Evolutionary conservation across 1,140 invertebrate genomes (phyloP).

Genomic region (Triops longicaudatus): DNA sequence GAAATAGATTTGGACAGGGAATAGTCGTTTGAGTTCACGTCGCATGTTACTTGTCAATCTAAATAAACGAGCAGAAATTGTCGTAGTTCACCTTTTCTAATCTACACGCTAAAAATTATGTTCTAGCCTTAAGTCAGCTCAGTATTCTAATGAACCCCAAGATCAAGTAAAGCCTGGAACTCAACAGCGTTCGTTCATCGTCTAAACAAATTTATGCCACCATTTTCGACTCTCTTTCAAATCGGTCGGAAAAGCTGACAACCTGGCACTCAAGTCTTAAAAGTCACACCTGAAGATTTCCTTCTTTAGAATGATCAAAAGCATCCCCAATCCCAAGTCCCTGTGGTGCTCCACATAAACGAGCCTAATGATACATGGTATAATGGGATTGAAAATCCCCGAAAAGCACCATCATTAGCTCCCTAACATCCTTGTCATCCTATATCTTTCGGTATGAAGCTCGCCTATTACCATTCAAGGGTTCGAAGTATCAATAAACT

Average conservation of each 20-base stretch:
- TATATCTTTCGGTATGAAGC: neutral
- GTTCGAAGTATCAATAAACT: neutral
- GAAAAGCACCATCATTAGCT: neutral
- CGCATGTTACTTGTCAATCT: no score
- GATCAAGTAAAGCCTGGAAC: no score
- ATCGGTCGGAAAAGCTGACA: neutral
- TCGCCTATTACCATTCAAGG: conserved; percentile 1
- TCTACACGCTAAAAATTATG: no score
- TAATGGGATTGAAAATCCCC: neutral
- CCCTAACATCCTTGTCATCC: neutral
- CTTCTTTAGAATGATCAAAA: neutral
- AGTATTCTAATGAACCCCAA: no score
- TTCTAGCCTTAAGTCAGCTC: no score
- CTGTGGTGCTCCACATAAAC: conserved; percentile 2
- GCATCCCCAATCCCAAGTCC: neutral
- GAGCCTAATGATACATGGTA: neutral
- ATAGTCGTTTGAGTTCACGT: no score
- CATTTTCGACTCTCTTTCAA: neutral
- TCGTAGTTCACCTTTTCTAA: no score
- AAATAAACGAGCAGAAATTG: no score
- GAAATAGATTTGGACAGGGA: no score
- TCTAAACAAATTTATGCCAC: neutral
- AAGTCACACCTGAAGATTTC: neutral
- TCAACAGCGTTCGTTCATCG: neutral
- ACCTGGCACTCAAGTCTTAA: neutral